These are phyloP conservation scores for Chrysolina americana DNA, from an alignment of 2,888 invertebrate species.

Conservation along the genomic window DNA sequence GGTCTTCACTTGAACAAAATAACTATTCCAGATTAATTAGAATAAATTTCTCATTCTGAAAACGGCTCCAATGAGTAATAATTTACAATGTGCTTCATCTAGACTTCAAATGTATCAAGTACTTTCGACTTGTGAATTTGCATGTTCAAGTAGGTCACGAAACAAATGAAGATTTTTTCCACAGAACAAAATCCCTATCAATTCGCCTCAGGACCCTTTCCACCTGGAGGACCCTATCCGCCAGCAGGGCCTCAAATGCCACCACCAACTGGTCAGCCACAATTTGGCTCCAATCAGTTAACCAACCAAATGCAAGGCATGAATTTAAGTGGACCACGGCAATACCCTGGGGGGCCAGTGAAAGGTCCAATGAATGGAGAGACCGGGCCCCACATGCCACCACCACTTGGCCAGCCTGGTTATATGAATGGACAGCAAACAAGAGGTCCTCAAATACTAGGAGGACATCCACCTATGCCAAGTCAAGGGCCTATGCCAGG, in stretches of 20 bases:
- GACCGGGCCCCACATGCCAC: slow-evolving; percentile 71
- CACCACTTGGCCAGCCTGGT: slow-evolving; percentile 64
- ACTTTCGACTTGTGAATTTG: too few species aligned
- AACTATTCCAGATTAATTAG: too few species aligned
- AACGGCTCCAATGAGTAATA: too few species aligned
- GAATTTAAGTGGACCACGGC: slow-evolving; percentile 64
- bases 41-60: too few species aligned
- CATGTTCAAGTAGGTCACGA: too few species aligned
- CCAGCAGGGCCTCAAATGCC: slow-evolving; percentile 38
- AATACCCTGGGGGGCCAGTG: slow-evolving; percentile 58
- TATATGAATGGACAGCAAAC: slow-evolving; percentile 59
- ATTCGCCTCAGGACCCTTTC: slow-evolving; percentile 40
- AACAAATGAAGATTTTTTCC: background rate
- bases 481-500: slow-evolving; percentile 40
- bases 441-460: slow-evolving; percentile 52
- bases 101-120: too few species aligned
- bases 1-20: too few species aligned
- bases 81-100: too few species aligned
- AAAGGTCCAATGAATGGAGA: slow-evolving; percentile 61
- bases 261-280: slow-evolving; percentile 49
- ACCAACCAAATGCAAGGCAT: slow-evolving; percentile 68
- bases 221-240: slow-evolving; percentile 21
- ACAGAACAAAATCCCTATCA: slow-evolving; percentile 37
- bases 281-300: slow-evolving; percentile 59
- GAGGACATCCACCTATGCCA: slow-evolving; percentile 51